Conservation (phyloP, 2,113 vertebrate species). For the Sinocyclocheilus anophthalmus region DNA sequence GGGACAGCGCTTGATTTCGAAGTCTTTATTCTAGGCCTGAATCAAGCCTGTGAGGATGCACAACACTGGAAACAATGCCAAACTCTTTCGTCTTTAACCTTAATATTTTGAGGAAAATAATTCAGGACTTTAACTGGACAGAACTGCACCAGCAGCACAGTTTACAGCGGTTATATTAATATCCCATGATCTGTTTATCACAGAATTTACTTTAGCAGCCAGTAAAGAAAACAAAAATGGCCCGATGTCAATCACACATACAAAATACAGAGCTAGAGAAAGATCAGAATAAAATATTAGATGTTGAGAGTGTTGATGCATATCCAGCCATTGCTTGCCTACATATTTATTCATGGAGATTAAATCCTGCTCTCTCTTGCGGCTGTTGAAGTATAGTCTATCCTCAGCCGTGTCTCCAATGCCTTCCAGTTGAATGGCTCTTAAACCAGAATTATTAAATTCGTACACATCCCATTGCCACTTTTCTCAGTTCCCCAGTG, state of each 20-base stretch:
- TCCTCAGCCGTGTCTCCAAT: slow-evolving; percentile 23
- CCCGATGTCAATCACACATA: not conserved
- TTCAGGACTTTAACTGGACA: not conserved
- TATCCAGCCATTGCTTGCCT: not conserved
- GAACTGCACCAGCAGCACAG: too few species aligned
- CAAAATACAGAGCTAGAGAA: not conserved
- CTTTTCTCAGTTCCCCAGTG: not conserved
- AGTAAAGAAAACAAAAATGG: not conserved
- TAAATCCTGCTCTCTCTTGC: slow-evolving; percentile 28
- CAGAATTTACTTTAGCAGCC: not conserved
- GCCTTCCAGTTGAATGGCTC: slow-evolving; percentile 26
- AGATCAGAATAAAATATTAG: slow-evolving; percentile 21
- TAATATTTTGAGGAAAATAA: not conserved
- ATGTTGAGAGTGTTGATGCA: slow-evolving; percentile 30
- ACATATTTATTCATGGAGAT: slow-evolving; percentile 37
- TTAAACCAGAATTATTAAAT: slow-evolving; percentile 27
- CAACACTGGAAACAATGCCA: not conserved
- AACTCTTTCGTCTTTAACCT: not conserved
- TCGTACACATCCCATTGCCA: not conserved
- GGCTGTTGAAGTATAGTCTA: slow-evolving; percentile 23
- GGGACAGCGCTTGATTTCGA: slow-evolving; percentile 8
- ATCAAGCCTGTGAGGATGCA: slow-evolving; percentile 29
- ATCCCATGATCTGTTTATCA: not conserved
- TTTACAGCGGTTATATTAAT: not conserved
- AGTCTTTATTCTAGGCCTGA: slow-evolving; percentile 28